Evolutionary conservation across 2,888 invertebrate genomes (phyloP).

Genomic region (Epistrophe grossulariae): DNA sequence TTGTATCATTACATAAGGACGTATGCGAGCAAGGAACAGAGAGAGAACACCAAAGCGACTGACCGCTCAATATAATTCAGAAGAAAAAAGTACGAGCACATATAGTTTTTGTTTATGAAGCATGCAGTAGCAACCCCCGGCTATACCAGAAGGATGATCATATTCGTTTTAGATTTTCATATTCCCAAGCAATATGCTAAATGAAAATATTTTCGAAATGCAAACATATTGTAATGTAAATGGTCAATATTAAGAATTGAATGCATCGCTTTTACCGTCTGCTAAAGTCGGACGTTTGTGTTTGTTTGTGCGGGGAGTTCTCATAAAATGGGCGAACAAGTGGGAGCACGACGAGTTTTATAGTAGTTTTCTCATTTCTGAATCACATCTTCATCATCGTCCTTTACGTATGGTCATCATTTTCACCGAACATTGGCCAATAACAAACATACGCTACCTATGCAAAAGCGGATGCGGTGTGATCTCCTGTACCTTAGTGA

Average conservation of each 20-base stretch:
- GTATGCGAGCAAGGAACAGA: background rate
- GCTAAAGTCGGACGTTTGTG: constrained; percentile 32
- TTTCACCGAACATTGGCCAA: constrained; percentile 51
- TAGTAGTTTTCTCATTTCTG: constrained; percentile 37
- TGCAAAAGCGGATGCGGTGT: constrained; percentile 20
- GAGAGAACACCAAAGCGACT: constrained; percentile 37
- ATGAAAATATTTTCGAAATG: constrained; percentile 81
- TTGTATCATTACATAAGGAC: background rate
- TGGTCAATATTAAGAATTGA: constrained; percentile 80
- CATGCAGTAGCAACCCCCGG: background rate
- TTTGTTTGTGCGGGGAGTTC: constrained; percentile 6
- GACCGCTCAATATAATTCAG: constrained; percentile 39
- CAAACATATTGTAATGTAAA: constrained; percentile 82
- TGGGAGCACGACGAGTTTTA: constrained; percentile 39
- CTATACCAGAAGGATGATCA: background rate
- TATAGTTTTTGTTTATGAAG: background rate
- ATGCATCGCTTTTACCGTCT: constrained; percentile 61
- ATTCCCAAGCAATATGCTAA: constrained; percentile 71
- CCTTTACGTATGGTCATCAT: constrained; percentile 21
- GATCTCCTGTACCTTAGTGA: constrained; percentile 47
- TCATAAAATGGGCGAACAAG: constrained; percentile 25
- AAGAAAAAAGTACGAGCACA: constrained; percentile 5
- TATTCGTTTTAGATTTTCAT: constrained; percentile 65
- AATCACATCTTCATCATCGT: constrained; percentile 45
- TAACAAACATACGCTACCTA: constrained; percentile 31